Conservation (phyloP, 1,140 invertebrate genomes). For the Gerris buenoi region DNA sequence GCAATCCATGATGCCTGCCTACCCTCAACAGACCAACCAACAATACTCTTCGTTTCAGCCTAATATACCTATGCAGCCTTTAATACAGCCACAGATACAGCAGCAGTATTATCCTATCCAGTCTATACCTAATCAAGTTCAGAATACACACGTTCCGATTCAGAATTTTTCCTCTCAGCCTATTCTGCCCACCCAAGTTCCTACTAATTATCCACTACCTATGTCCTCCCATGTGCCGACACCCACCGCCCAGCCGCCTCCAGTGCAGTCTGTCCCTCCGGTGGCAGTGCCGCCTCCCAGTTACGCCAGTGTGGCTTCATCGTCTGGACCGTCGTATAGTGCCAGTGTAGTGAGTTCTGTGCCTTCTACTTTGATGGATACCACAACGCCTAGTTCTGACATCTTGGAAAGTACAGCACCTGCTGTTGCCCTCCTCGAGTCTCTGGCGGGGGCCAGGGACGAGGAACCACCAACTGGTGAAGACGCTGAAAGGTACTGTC, state of each 20-base stretch:
- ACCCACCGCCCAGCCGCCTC: conserved; percentile 8
- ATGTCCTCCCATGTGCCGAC: conserved; percentile 1
- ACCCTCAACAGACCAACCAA: conserved; percentile 28
- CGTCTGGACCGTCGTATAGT: conserved; percentile 7
- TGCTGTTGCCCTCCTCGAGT: conserved; percentile 31
- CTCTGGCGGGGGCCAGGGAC: conserved; percentile 31
- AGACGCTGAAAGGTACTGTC: conserved; percentile 47
- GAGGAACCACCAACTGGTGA: conserved; percentile 37
- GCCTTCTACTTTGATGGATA: conserved; percentile 16
- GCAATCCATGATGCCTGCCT: conserved; percentile 5
- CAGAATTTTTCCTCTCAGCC: conserved; percentile 7
- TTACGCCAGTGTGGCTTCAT: conserved; percentile 7
- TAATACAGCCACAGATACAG: conserved; percentile 32
- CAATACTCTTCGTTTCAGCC: conserved; percentile 31
- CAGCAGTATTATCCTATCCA: conserved; percentile 29
- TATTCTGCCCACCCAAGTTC: not conserved
- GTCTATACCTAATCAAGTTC: not conserved
- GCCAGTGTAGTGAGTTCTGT: conserved; percentile 14
- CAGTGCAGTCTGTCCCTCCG: conserved; percentile 23
- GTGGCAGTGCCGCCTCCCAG: conserved; percentile 30
- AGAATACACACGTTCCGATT: not conserved
- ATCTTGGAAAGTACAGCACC: conserved; percentile 17
- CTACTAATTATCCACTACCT: not conserved
- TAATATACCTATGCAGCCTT: conserved; percentile 28
- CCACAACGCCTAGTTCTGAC: conserved; percentile 14